Conservation (phyloP, 2,888 invertebrate genomes). For the Lordiphosa fenestrarum region DNA sequence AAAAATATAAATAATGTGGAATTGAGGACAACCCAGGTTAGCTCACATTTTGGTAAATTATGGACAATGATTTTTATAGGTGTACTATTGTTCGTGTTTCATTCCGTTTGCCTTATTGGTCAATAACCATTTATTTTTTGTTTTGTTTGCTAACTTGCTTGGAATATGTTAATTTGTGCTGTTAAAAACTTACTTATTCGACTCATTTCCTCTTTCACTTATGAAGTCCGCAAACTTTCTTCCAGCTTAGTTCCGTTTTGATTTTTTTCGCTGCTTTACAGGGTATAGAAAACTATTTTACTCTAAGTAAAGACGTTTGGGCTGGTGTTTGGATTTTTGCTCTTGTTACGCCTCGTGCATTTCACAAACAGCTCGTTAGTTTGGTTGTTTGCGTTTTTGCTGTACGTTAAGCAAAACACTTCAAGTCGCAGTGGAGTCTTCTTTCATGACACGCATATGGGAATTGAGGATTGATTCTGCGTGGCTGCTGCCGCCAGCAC, state of each 20-base stretch:
- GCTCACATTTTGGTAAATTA: too few relatives aligned
- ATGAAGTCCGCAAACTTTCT: conserved; percentile 37
- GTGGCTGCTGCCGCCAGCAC: conserved; percentile 41
- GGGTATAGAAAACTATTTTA: too few relatives aligned
- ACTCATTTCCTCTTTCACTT: conserved; percentile 6
- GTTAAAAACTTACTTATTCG: background rate
- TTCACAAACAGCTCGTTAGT: conserved; percentile 19
- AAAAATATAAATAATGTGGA: too few relatives aligned
- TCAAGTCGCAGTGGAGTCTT: conserved; percentile 14
- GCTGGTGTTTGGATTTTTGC: background rate
- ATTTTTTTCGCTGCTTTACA: conserved; percentile 23
- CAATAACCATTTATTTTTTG: too few relatives aligned
- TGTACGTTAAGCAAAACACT: conserved; percentile 39
- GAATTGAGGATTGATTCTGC: conserved; percentile 49
- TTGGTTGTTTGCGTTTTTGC: conserved; percentile 3
- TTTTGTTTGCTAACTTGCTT: too few relatives aligned
- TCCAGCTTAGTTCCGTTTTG: conserved; percentile 33
- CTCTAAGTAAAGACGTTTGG: too few relatives aligned
- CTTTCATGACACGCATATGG: conserved; percentile 5
- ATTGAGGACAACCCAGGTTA: too few relatives aligned
- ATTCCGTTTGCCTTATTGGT: too few relatives aligned
- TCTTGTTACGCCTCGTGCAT: conserved; percentile 29
- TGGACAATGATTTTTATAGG: too few relatives aligned
- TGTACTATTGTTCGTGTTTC: too few relatives aligned
- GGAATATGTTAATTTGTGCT: too few relatives aligned